Evolutionary conservation across 2,888 invertebrate genomes (phyloP).

Genomic region (Caenorhabditis sulstoni): DNA sequence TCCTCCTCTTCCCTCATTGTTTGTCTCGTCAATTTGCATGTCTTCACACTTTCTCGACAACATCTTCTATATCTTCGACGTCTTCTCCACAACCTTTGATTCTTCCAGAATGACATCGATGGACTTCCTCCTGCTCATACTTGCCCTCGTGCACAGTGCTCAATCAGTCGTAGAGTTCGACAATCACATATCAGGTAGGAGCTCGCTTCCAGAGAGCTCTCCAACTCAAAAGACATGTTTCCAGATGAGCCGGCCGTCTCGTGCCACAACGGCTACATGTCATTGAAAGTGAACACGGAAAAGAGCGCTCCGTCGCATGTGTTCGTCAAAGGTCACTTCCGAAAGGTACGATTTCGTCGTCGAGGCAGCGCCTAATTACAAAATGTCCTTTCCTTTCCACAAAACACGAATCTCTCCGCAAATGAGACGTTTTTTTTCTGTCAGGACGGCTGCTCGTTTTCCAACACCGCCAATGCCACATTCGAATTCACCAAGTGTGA

Average conservation of each 20-base stretch:
- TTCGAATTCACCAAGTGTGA: conserved; percentile 78
- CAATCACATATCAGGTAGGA: conserved; percentile 45
- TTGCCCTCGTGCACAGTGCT: conserved; percentile 41
- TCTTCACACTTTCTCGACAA: conserved; percentile 31
- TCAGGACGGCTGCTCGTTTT: conserved; percentile 73
- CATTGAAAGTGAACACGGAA: conserved; percentile 68
- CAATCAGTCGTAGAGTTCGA: conserved; percentile 45
- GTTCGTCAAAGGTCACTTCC: conserved; percentile 77
- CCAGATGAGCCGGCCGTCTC: conserved; percentile 72
- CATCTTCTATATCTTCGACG: neutral
- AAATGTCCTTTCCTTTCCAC: conserved; percentile 25
- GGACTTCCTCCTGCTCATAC: conserved; percentile 44
- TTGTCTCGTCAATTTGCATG: conserved; percentile 57
- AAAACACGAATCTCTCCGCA: conserved; percentile 5
- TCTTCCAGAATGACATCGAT: conserved; percentile 42
- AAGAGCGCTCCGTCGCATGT: conserved; percentile 73
- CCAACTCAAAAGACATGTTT: conserved; percentile 17
- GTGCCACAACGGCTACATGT: conserved; percentile 67
- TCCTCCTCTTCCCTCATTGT: conserved; percentile 41
- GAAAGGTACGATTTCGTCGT: conserved; percentile 59
- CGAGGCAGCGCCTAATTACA: conserved; percentile 28
- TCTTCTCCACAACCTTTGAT: conserved; percentile 1
- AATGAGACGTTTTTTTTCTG: conserved; percentile 40
- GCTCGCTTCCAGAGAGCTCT: neutral
- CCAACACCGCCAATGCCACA: conserved; percentile 69